Percentiles rank a stretch among this genome's conserved stretches.
Evolutionary conservation across 64 coral and sea anemone genomes (phyloP).

Genomic region (Anthopleura sola): DNA sequence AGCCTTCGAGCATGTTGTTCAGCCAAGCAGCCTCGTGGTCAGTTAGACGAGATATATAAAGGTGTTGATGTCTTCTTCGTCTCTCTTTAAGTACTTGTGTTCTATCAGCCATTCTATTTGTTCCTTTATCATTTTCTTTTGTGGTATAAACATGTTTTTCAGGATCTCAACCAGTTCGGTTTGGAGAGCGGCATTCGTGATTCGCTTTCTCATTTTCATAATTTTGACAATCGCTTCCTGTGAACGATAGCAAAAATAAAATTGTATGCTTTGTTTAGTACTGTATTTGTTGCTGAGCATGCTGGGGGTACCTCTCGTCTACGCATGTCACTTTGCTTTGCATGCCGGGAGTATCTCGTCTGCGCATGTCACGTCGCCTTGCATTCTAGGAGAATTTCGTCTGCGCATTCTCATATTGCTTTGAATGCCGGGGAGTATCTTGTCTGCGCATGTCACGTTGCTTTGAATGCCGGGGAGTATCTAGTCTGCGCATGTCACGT

Average conservation of each 20-base stretch:
- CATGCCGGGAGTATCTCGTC: background rate
- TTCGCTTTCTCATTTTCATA: constrained; percentile 98
- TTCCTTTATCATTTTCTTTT: constrained; percentile 99
- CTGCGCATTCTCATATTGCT: background rate
- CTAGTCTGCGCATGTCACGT: background rate
- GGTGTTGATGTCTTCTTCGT: constrained; percentile 87
- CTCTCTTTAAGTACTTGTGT: constrained; percentile 92
- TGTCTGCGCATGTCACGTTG: background rate
- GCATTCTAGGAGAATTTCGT: background rate
- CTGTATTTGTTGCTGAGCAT: too few relatives aligned
- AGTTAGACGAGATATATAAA: constrained; percentile 82
- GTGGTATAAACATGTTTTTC: constrained; percentile 99
- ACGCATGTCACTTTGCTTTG: background rate
- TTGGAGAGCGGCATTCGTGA: constrained; percentile 91
- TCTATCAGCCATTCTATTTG: constrained; percentile 99
- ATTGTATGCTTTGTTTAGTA: background rate
- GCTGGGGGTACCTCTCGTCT: background rate
- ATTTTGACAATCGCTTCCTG: constrained; percentile 97
- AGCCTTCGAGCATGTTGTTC: too few relatives aligned
- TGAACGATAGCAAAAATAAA: background rate
- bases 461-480: background rate
- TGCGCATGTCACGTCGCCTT: background rate
- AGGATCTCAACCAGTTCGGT: constrained; percentile 95
- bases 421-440: background rate
- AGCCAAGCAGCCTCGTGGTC: background rate